Base-by-base conservation (phyloP, 2,113 vertebrate species). In the Podiceps cristatus region DNA sequence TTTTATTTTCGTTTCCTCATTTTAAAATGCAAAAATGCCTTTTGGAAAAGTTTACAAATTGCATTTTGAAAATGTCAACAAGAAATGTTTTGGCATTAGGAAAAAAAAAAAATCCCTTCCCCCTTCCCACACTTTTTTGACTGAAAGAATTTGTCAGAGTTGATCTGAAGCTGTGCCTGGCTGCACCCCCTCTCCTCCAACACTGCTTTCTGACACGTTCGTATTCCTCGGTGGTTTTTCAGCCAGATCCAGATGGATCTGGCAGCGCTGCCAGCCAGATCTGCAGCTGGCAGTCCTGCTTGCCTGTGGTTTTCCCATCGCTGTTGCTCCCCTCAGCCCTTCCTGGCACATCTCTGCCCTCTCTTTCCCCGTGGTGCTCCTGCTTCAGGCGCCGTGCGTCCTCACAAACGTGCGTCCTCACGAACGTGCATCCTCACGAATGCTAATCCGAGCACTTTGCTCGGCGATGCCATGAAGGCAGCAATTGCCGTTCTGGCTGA, bases 251-350 rank as follows among this genome's bases (percentile, higher is more conserved):
- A 49, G 63, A 8, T 10, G 74, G 55, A 33, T 37, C 40, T 29
- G 66, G 68, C 27, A 31, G 50, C 1, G 2, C 56, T 10, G n/a
- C 42, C 25, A n/a, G 31, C 11, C 18, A 5, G 40, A 23, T 6
- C 58, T 31, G 35, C 56, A n/a, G 15, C 50, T 23, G 31, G 18
- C 23, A 7, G 27, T 22, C 25, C 44, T 7, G 9, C 42, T 42
- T 44, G 20, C 76, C 29, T 10, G 5, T 0, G 0, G 0, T 2
- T 22, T 4, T 82, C 52, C 18, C 27, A 10, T 56, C 3, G 0
- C 42, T 22, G 5, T 6, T 4, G 14, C 29, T 72, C 33, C 49
- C 64, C 35, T 10, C n/a, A 40, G 35, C 44, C 29, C 15, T 1
- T 73, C 52, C 71, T 25, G 49, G 31, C 55, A 55, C 69, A 8